Evolutionary conservation across 2,797 vertebrate species (phyloP), one percentile per base, ranked within the genome.

Genomic region (Meriones psammophilus): DNA sequence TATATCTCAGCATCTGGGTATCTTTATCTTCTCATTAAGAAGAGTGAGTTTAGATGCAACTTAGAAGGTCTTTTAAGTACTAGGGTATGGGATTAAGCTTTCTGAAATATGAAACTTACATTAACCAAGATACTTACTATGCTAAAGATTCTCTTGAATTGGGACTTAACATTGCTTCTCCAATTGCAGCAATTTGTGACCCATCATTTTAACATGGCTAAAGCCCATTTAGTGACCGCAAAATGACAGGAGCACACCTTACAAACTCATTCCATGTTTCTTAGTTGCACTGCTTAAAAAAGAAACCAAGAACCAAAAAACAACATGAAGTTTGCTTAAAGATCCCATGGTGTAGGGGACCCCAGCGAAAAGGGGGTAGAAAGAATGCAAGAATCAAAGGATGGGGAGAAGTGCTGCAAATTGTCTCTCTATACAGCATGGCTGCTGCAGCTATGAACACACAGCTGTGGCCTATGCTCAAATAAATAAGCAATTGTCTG

Each of bases 11-110:
- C 84, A 39, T 69, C 46, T 86, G 50, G 15, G 39, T 54, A n/a
- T 39, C 36, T 95, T 87, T 69, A 33, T 76, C 56, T 39, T 81
- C 42, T 77, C 56, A 54, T 69, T 69, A 68, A 81, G 56, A 86
- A 36, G 36, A 71, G 9, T 91, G 33, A 83, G 42, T 91, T 36
- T 64, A 85, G 42, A 50, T 50, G 73, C 10, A 69, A 8, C n/a
- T 94, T 87, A 93, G 84, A 64, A 94, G 89, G 28, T 30, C 62
- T 85, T 95, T 91, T 42, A 91, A 96, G 88, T 66, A 76, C 33
- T 79, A 10, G 69, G 5, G 30, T 73, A 73, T 54, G 3, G 39
- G 54, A 85, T 94, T 69, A 92, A 86, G 26, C 0, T 84, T 90
- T 90, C 77, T 77, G 28, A 93, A 95, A 84, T 85, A 36, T 30